phyloP scores from a whole-genome alignment of 1,140 invertebrate genomes.

The Drosophila elegans region DNA sequence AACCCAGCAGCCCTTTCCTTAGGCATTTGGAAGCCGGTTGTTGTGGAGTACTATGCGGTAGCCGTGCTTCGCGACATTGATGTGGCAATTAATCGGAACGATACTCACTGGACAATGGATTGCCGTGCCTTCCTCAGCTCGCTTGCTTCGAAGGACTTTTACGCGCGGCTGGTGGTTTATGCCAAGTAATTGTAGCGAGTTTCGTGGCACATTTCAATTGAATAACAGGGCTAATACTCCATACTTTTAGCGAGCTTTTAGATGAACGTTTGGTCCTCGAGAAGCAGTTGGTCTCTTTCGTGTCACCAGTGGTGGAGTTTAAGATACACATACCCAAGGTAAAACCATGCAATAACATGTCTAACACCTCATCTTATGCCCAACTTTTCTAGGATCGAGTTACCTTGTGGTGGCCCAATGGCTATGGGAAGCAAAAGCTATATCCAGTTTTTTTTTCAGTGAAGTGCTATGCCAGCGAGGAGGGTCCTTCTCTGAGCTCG shows the following conservation, averaged over 20 bases:
- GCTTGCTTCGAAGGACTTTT: conserved; percentile 54
- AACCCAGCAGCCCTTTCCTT: conserved; percentile 97
- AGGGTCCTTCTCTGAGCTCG: conserved; percentile 16
- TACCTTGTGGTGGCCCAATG: conserved; percentile 97
- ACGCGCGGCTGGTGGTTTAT: conserved; percentile 48
- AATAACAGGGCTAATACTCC: not conserved
- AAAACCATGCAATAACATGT: not conserved
- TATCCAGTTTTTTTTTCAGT: conserved; percentile 88
- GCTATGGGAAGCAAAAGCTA: conserved; percentile 92
- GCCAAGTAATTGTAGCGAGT: conserved; percentile 47
- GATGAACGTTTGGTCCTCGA: conserved; percentile 42
- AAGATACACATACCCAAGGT: conserved; percentile 68
- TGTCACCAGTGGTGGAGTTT: conserved; percentile 50
- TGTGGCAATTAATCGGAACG: conserved; percentile 80
- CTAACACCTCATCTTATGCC: not conserved
- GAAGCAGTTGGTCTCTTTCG: conserved; percentile 29
- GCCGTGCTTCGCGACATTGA: conserved; percentile 86
- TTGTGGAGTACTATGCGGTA: conserved; percentile 86
- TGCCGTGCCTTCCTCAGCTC: conserved; percentile 86
- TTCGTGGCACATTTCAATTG: not conserved
- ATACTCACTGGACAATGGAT: conserved; percentile 85
- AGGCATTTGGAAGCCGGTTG: conserved; percentile 91
- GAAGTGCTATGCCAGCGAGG: conserved; percentile 43
- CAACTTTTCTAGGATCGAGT: conserved; percentile 47
- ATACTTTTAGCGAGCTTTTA: conserved; percentile 51